Evolutionary conservation across 1,140 invertebrate species (phyloP).

Genomic region (Amyelois transitella): DNA sequence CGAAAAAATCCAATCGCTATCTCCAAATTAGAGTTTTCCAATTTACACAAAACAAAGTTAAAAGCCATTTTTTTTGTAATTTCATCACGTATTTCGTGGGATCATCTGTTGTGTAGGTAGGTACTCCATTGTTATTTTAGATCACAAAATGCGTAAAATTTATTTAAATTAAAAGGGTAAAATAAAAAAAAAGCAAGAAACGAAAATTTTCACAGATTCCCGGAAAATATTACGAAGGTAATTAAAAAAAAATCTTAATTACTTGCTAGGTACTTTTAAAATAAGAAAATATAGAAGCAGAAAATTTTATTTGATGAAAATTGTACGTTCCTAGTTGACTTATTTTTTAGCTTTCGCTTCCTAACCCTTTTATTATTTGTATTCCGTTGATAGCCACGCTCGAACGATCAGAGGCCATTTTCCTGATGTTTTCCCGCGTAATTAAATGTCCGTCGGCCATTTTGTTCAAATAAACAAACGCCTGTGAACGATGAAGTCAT

Average conservation of each 20-base stretch:
- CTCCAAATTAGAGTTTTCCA: not conserved
- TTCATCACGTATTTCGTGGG: not conserved
- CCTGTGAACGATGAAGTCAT: not conserved
- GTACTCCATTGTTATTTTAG: conserved; percentile 1
- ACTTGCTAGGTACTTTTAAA: no score
- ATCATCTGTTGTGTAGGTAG: no score
- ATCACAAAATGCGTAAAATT: not conserved
- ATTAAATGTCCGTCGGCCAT: conserved; percentile 53
- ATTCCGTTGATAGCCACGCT: not conserved
- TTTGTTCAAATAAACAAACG: conserved; percentile 24
- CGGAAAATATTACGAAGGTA: no score
- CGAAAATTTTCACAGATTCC: no score
- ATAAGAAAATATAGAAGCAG: no score
- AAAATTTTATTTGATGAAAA: no score
- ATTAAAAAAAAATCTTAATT: no score
- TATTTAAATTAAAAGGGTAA: not conserved
- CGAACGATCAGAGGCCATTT: not conserved
- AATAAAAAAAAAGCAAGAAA: no score
- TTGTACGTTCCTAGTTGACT: not conserved
- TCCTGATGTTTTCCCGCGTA: conserved; percentile 32
- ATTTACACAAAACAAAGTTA: not conserved
- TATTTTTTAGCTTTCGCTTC: not conserved
- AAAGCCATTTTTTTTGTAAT: not conserved
- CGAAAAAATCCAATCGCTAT: not conserved
- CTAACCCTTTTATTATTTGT: not conserved